Evolutionary conservation across 2,113 vertebrate species (phyloP).

Genomic region (Aspiorhynchus laticeps): DNA sequence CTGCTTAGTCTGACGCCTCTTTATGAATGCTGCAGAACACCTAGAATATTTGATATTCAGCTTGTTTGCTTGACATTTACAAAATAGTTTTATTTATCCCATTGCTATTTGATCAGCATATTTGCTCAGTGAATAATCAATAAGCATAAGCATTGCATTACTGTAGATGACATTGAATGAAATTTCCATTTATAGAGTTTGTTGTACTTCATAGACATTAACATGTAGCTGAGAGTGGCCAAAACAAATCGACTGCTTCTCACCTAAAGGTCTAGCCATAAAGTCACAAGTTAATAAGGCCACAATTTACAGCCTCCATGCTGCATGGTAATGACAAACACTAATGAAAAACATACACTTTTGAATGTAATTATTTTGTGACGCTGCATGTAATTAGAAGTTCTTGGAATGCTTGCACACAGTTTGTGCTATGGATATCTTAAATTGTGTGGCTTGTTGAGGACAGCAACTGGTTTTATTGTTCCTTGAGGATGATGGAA

Average conservation of each 20-base stretch:
- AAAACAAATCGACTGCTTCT: not conserved
- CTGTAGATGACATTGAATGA: conserved; percentile 14
- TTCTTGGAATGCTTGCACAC: not conserved
- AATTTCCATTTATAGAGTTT: conserved; percentile 17
- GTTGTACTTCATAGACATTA: conserved; percentile 6
- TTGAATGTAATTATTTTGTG: conserved; percentile 17
- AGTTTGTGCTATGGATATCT: not conserved
- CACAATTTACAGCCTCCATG: not conserved
- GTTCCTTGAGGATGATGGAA: not conserved
- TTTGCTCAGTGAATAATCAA: conserved; percentile 49
- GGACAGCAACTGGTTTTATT: conserved; percentile 3
- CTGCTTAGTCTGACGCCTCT: not conserved
- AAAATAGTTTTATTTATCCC: conserved; percentile 48
- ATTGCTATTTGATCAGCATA: conserved; percentile 38
- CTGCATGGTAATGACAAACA: conserved; percentile 11
- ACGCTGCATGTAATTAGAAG: not conserved
- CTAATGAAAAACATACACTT: conserved; percentile 1
- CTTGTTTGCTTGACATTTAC: conserved; percentile 53
- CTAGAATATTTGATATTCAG: conserved; percentile 27
- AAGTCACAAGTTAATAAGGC: not conserved
- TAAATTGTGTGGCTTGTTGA: conserved; percentile 7
- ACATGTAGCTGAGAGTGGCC: conserved; percentile 22
- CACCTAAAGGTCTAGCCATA: not conserved
- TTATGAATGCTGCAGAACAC: conserved; percentile 27
- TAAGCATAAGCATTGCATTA: conserved; percentile 49